A percentile compares a stretch with the other conserved stretches of the same genome.
Evolutionary conservation across 2,113 vertebrate genomes (phyloP).

Genomic region (Hemibagrus wyckioides): DNA sequence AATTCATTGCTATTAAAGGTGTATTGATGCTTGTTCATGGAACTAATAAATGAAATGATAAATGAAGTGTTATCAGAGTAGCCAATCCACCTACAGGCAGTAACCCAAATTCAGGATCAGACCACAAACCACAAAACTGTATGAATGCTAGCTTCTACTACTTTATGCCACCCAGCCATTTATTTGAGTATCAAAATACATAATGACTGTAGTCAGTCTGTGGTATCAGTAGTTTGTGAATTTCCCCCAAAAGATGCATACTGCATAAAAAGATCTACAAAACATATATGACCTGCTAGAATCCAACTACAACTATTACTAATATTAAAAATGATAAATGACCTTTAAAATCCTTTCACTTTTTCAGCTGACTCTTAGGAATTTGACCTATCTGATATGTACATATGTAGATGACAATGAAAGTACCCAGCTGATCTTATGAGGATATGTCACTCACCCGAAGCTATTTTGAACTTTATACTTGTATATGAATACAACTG

Average conservation of each 20-base stretch:
- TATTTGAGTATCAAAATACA: conserved; percentile 18
- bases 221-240: neutral
- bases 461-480: conserved; percentile 36
- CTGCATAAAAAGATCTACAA: neutral
- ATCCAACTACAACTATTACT: neutral
- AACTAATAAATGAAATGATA: neutral
- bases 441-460: conserved; percentile 34
- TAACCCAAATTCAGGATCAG: neutral
- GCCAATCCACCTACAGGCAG: neutral
- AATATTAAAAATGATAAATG: neutral
- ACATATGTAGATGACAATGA: conserved; percentile 43
- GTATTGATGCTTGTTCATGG: neutral
- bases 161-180: neutral
- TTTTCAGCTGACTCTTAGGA: neutral
- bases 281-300: neutral
- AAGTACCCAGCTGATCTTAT: conserved; percentile 60
- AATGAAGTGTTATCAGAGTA: neutral
- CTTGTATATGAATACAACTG: neutral
- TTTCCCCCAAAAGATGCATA: neutral
- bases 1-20: neutral
- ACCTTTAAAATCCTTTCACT: neutral
- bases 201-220: neutral
- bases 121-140: neutral
- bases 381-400: conserved; percentile 16
- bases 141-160: neutral